Evolutionary conservation across 53 echinoderm and acorn worm genomes (phyloP).

Genomic region (Apostichopus leukothele): DNA sequence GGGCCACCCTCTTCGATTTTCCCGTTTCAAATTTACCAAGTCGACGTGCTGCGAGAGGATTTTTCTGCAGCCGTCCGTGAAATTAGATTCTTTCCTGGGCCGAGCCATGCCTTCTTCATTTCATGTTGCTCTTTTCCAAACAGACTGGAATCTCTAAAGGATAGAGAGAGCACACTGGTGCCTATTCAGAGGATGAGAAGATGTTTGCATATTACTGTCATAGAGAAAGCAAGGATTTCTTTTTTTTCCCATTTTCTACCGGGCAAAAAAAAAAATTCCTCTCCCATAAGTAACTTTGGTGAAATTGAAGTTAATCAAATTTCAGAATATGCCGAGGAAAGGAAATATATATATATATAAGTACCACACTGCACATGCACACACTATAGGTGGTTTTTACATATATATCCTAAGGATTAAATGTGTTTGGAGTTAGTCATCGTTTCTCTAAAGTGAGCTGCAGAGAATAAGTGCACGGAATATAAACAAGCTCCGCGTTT

Average conservation of each 20-base stretch:
- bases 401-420: too few relatives aligned
- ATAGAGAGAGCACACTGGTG: conserved; percentile 29
- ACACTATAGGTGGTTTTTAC: too few relatives aligned
- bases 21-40: conserved; percentile 34
- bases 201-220: conserved; percentile 24
- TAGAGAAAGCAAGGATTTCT: not conserved
- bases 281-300: not conserved
- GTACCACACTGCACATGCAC: too few relatives aligned
- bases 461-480: too few relatives aligned
- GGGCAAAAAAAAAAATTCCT: not conserved
- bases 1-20: conserved; percentile 35
- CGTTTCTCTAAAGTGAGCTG: too few relatives aligned
- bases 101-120: conserved; percentile 39
- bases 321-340: not conserved
- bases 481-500: too few relatives aligned
- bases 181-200: not conserved
- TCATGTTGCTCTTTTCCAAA: conserved; percentile 32
- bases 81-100: conserved; percentile 45
- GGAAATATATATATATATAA: too few relatives aligned
- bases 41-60: conserved; percentile 32
- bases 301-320: conserved; percentile 14
- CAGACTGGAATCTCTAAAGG: conserved; percentile 20
- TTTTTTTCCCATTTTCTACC: not conserved
- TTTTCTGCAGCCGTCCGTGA: conserved; percentile 44
- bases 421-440: too few relatives aligned